Evolutionary conservation across 2,797 vertebrate genomes (phyloP).

Genomic region (Sternarchorhynchus goeldii): DNA sequence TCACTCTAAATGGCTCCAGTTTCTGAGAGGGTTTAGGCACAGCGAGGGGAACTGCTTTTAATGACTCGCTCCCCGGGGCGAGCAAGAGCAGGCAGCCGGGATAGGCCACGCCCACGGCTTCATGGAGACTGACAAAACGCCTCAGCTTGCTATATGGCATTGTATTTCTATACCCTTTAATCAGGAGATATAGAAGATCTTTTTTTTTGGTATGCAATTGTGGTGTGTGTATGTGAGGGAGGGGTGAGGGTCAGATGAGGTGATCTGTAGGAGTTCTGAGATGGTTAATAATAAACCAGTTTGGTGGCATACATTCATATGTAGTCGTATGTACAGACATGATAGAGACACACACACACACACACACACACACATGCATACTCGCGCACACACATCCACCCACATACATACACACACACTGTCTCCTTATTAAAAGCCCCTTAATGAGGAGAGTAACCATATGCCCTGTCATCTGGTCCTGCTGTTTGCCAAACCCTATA

Average conservation of each 20-base stretch:
- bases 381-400: no score
- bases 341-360: not conserved
- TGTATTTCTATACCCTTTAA: slow-evolving; percentile 17
- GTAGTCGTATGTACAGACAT: not conserved
- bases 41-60: slow-evolving; percentile 29
- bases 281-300: not conserved
- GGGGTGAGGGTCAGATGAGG: not conserved
- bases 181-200: slow-evolving; percentile 14
- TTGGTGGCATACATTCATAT: not conserved
- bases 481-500: slow-evolving; percentile 62
- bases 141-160: slow-evolving; percentile 11
- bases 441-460: slow-evolving; percentile 56
- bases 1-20: slow-evolving; percentile 40
- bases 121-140: slow-evolving; percentile 24
- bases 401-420: slow-evolving; percentile 33
- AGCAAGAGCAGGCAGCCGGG: slow-evolving; percentile 13
- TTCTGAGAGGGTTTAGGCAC: slow-evolving; percentile 34
- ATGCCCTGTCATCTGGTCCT: slow-evolving; percentile 69
- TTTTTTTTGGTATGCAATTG: slow-evolving; percentile 10
- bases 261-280: not conserved
- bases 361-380: not conserved
- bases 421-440: slow-evolving; percentile 59
- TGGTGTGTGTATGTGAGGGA: not conserved
- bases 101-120: slow-evolving; percentile 14
- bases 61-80: slow-evolving; percentile 36